A percentile compares a stretch with the other conserved stretches of the same genome.
phyloP scores from a whole-genome alignment of 2,888 invertebrate species.

The Apamea anceps region DNA sequence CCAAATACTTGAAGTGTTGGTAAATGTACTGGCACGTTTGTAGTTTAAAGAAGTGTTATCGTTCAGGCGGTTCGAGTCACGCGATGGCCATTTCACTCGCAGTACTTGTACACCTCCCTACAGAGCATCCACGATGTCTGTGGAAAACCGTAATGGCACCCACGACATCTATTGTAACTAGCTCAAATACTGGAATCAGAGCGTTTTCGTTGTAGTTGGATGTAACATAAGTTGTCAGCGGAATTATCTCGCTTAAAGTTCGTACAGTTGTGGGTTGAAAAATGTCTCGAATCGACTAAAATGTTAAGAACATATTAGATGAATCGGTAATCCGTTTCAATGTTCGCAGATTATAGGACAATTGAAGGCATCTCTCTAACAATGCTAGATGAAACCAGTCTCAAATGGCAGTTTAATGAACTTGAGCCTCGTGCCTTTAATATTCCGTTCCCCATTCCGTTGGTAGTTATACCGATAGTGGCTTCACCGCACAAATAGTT shows the following conservation, averaged over 20 bases:
- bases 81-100: constrained; percentile 58
- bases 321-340: background rate
- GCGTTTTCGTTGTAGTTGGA: constrained; percentile 12
- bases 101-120: constrained; percentile 38
- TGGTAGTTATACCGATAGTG: constrained; percentile 46
- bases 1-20: constrained; percentile 62
- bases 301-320: background rate
- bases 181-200: constrained; percentile 35
- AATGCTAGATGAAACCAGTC: constrained; percentile 15
- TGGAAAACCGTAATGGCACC: constrained; percentile 50
- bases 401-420: constrained; percentile 46
- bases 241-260: constrained; percentile 18
- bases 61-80: constrained; percentile 61
- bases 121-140: constrained; percentile 55
- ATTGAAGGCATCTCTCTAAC: constrained; percentile 8
- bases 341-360: constrained; percentile 5
- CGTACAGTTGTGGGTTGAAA: background rate
- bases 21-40: constrained; percentile 62
- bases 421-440: constrained; percentile 44
- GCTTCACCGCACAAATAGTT: constrained; percentile 61
- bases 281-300: background rate
- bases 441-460: constrained; percentile 49
- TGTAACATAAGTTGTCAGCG: constrained; percentile 20
- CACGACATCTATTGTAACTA: constrained; percentile 56
- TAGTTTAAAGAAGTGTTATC: constrained; percentile 66